Conservation (phyloP, 2,113 vertebrate genomes). For the Hepsetus odoe region DNA sequence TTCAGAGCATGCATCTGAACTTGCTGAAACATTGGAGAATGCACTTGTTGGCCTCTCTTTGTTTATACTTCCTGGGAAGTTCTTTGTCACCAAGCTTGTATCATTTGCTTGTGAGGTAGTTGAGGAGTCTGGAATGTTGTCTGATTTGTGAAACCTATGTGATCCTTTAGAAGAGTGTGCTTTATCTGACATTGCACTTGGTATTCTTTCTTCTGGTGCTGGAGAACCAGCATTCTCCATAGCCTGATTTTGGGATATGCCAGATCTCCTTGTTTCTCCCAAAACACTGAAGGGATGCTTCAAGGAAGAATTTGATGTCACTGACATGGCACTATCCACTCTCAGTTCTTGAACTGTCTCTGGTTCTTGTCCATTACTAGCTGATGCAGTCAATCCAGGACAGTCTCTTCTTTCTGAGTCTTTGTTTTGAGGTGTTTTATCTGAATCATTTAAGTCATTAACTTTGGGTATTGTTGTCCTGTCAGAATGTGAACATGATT, state of each 20-base stretch:
- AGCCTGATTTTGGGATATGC: constrained; percentile 51
- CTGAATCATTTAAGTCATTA: constrained; percentile 4
- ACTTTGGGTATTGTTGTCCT: neutral
- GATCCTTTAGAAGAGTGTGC: constrained; percentile 30
- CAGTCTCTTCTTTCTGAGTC: constrained; percentile 46
- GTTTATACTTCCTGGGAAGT: neutral
- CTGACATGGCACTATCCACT: constrained; percentile 29
- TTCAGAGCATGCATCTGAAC: constrained; percentile 25
- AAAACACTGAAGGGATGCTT: neutral
- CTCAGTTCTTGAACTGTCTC: constrained; percentile 22
- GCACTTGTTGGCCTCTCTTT: constrained; percentile 33
- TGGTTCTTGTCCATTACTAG: constrained; percentile 6
- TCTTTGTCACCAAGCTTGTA: constrained; percentile 22
- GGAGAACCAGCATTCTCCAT: constrained; percentile 1
- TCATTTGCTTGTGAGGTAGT: constrained; percentile 19
- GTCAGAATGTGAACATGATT: constrained; percentile 22
- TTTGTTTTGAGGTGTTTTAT: constrained; percentile 17
- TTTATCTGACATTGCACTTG: constrained; percentile 35
- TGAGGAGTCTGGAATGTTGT: constrained; percentile 35
- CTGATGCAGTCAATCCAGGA: neutral
- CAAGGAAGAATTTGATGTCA: constrained; percentile 23
- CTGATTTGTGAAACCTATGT: constrained; percentile 22
- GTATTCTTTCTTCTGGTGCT: constrained; percentile 8
- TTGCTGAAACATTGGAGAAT: constrained; percentile 27
- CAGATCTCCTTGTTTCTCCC: constrained; percentile 53